Evolutionary conservation across 1,140 invertebrate species (phyloP).

Genomic region (Ips nitidus): DNA sequence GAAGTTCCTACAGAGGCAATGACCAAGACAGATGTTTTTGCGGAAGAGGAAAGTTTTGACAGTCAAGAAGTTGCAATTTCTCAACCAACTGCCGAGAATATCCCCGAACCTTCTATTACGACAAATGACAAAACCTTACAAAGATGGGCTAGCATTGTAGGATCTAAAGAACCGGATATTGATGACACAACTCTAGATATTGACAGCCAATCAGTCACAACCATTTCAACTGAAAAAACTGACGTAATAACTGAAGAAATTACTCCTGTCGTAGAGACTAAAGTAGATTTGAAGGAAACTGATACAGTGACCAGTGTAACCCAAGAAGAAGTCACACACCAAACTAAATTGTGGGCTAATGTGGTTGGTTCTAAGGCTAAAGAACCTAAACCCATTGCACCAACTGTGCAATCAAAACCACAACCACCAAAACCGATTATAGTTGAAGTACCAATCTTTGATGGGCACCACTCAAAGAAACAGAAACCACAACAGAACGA

Average conservation of each 20-base stretch:
- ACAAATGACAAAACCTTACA: constrained; percentile 18
- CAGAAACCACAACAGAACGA: constrained; percentile 12
- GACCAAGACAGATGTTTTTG: no score
- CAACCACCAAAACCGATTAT: constrained; percentile 11
- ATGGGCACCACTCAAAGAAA: constrained; percentile 5
- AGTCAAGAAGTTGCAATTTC: no score
- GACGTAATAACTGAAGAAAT: neutral
- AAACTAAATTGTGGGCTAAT: constrained; percentile 13
- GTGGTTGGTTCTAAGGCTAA: constrained; percentile 20
- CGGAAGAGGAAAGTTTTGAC: no score
- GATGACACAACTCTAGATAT: neutral
- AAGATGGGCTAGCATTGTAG: constrained; percentile 30
- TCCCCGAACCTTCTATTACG: neutral
- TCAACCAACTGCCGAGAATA: no score
- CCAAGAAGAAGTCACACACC: neutral
- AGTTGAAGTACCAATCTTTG: constrained; percentile 24
- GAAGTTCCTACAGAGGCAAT: no score
- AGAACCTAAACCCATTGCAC: neutral
- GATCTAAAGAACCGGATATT: neutral
- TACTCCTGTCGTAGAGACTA: neutral
- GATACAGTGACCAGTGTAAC: neutral
- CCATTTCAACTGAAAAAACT: neutral
- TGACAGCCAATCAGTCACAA: no score
- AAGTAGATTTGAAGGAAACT: neutral
- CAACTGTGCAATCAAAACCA: neutral